A percentile compares a stretch with the other conserved stretches of the same genome.
Conservation (phyloP, 2,888 invertebrate species). For the Lypha dubia region DNA sequence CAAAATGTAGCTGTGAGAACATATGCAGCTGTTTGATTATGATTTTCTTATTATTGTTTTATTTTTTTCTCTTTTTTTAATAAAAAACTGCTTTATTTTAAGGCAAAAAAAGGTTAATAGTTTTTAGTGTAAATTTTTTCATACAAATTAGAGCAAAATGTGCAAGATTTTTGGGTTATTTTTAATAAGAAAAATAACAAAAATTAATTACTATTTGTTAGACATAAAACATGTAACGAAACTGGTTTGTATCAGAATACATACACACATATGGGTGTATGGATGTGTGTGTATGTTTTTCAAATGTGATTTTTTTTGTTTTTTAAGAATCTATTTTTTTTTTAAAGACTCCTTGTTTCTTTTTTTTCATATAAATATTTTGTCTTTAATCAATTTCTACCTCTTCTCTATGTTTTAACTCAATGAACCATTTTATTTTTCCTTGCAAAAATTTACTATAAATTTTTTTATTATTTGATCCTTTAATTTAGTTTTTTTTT, state of each 20-base stretch:
- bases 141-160: constrained; percentile 63
- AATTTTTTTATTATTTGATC: constrained; percentile 52
- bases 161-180: constrained; percentile 62
- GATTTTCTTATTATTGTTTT: constrained; percentile 41
- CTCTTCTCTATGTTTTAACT: background rate
- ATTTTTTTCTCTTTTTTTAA: constrained; percentile 12
- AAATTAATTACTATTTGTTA: constrained; percentile 61
- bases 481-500: constrained; percentile 18
- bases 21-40: constrained; percentile 79
- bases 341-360: background rate
- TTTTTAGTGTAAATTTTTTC: constrained; percentile 9
- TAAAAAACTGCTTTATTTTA: constrained; percentile 52
- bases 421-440: constrained; percentile 61
- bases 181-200: constrained; percentile 56
- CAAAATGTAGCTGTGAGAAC: constrained; percentile 79
- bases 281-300: background rate
- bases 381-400: background rate
- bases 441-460: constrained; percentile 4
- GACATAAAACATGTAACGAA: background rate
- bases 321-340: background rate
- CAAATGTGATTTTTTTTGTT: no score
- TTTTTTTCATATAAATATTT: background rate
- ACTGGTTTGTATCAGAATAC: constrained; percentile 18
- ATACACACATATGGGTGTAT: background rate
- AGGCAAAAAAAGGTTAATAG: constrained; percentile 45